A percentile compares a stretch with the other conserved stretches of the same genome.
These are phyloP conservation scores for Eustalomyia histrio DNA, from an alignment of 2,888 invertebrate genomes.

Conservation along the genomic window DNA sequence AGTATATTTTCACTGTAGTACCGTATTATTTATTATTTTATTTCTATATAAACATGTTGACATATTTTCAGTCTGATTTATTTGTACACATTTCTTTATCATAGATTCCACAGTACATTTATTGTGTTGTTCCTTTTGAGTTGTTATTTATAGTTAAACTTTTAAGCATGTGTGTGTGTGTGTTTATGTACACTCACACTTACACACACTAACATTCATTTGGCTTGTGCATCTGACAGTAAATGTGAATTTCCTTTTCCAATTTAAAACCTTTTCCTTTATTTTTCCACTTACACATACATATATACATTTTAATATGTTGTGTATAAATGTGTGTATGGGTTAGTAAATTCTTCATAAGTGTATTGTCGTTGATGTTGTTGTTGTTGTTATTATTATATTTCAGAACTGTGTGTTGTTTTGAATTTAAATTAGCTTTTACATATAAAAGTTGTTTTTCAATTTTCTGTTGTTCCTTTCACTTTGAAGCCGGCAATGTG, in stretches of 20 bases:
- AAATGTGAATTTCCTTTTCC: slow-evolving; percentile 53
- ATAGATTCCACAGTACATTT: background rate
- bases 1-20: no score
- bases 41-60: background rate
- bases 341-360: slow-evolving; percentile 1
- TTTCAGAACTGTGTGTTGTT: slow-evolving; percentile 23
- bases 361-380: no score
- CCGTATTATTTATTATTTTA: no score
- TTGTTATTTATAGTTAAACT: background rate
- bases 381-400: no score
- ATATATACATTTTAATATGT: background rate
- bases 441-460: slow-evolving; percentile 29
- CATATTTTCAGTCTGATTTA: background rate
- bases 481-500: slow-evolving; percentile 18
- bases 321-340: background rate
- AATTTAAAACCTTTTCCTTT: slow-evolving; percentile 53
- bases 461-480: background rate
- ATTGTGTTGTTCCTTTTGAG: background rate
- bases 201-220: background rate
- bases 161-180: background rate
- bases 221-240: slow-evolving; percentile 18
- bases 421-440: slow-evolving; percentile 50
- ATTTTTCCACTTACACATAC: background rate
- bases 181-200: background rate
- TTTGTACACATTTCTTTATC: background rate